Evolutionary conservation across 2,113 vertebrate genomes (phyloP).

Genomic region (Bagarius yarrelli): DNA sequence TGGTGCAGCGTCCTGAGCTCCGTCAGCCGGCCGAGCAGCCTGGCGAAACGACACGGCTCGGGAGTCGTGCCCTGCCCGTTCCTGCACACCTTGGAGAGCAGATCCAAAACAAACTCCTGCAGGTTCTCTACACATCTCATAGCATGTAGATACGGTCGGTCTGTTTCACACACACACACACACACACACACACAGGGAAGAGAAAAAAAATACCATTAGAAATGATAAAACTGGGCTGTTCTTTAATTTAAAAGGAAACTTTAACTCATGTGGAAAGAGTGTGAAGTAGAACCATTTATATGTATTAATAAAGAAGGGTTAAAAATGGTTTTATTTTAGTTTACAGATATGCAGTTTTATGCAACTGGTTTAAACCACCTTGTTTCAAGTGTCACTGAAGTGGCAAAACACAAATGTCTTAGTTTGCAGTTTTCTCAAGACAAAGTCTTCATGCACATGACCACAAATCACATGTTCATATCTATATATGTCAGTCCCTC

Average conservation of each 20-base stretch:
- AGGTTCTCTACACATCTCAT: constrained; percentile 82
- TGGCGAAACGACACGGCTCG: constrained; percentile 81
- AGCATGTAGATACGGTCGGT: constrained; percentile 78
- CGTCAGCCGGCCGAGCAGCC: constrained; percentile 82
- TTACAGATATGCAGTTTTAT: neutral
- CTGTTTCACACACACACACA: constrained; percentile 59
- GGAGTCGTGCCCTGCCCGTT: constrained; percentile 73
- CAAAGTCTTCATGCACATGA: neutral
- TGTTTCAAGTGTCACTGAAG: neutral
- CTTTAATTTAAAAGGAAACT: neutral
- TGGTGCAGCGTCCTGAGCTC: constrained; percentile 86
- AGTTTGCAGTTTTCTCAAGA: neutral
- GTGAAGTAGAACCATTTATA: neutral
- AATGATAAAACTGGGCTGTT: neutral
- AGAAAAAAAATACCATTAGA: neutral
- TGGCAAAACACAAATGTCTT: neutral
- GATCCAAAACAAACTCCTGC: constrained; percentile 84
- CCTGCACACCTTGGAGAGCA: constrained; percentile 83
- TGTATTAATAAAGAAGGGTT: neutral
- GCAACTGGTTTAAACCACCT: neutral
- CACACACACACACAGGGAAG: neutral
- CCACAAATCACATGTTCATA: neutral
- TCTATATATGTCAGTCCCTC: too few relatives aligned
- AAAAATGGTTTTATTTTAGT: neutral
- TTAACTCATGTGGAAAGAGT: neutral